phyloP scores from a whole-genome alignment of 2,888 invertebrate species.

The Corbicula japonica region DNA sequence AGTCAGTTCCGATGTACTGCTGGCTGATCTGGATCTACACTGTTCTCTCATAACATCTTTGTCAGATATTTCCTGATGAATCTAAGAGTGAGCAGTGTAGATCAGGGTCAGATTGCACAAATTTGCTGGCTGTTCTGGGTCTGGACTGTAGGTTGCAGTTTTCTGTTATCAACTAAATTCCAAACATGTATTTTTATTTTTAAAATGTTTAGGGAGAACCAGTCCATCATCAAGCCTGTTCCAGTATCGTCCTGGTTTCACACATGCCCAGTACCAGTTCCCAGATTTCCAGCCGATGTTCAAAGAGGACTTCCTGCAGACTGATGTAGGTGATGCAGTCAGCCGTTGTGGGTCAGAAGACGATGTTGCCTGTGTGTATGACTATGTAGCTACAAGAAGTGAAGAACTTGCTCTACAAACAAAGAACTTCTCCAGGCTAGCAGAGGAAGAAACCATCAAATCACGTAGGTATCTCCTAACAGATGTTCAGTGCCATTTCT shows the following conservation, averaged over 20 bases:
- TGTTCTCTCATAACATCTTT: too few relatives aligned
- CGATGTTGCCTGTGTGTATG: constrained; percentile 39
- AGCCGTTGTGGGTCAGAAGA: constrained; percentile 6
- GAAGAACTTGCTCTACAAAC: constrained; percentile 35
- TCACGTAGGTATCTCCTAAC: constrained; percentile 24
- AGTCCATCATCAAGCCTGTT: constrained; percentile 17
- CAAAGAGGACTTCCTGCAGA: constrained; percentile 29
- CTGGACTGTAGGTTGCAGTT: too few relatives aligned
- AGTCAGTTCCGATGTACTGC: too few relatives aligned
- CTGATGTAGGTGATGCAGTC: constrained; percentile 17
- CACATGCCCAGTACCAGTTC: constrained; percentile 30
- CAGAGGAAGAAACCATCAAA: constrained; percentile 4
- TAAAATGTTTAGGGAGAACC: constrained; percentile 37
- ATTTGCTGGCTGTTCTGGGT: too few relatives aligned
- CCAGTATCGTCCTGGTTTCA: constrained; percentile 35
- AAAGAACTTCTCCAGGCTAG: constrained; percentile 5
- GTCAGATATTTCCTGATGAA: too few relatives aligned
- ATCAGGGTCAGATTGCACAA: too few relatives aligned
- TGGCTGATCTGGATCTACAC: too few relatives aligned
- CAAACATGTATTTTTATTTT: constrained; percentile 5
- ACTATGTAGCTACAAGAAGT: constrained; percentile 43
- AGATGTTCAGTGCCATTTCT: too few relatives aligned
- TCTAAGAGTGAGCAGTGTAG: too few relatives aligned
- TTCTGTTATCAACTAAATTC: neutral
- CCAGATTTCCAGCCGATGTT: constrained; percentile 33